A percentile compares a stretch with the other conserved stretches of the same genome.
These are phyloP conservation scores for Enteromius mattozi DNA, from an alignment of 2,797 vertebrate genomes.

Conservation along the genomic window DNA sequence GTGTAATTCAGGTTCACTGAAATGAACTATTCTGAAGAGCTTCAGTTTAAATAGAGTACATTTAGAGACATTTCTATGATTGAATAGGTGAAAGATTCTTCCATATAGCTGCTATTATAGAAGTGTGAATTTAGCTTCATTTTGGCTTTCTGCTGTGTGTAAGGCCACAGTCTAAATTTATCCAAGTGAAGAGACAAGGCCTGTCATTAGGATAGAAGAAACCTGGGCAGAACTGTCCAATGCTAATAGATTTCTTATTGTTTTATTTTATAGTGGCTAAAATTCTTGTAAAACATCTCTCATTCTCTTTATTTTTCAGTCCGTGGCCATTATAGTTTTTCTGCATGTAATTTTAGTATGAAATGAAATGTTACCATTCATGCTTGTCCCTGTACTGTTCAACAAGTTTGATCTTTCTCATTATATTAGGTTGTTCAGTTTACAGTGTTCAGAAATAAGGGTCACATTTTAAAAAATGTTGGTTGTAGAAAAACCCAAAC, in stretches of 20 bases:
- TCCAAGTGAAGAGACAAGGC: neutral
- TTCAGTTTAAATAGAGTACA: constrained; percentile 3
- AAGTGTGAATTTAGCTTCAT: neutral
- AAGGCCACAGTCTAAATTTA: neutral
- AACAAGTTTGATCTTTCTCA: neutral
- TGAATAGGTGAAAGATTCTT: neutral
- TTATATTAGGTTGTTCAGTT: neutral
- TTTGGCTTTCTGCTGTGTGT: neutral
- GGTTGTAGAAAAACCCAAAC: neutral
- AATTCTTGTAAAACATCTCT: neutral
- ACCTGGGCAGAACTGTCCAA: neutral
- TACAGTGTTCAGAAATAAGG: neutral
- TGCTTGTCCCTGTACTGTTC: neutral
- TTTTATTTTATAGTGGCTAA: neutral
- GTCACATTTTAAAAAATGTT: neutral
- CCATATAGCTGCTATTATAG: neutral
- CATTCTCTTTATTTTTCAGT: neutral
- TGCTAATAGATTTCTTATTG: neutral
- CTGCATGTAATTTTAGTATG: too few relatives aligned
- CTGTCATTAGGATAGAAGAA: neutral
- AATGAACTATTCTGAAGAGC: neutral
- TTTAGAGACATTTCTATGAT: too few relatives aligned
- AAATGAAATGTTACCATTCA: too few relatives aligned
- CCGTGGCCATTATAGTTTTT: neutral
- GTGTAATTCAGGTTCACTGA: constrained; percentile 10